These are phyloP conservation scores for Danio choprae DNA, from an alignment of 2,797 vertebrate species.

Conservation along the genomic window DNA sequence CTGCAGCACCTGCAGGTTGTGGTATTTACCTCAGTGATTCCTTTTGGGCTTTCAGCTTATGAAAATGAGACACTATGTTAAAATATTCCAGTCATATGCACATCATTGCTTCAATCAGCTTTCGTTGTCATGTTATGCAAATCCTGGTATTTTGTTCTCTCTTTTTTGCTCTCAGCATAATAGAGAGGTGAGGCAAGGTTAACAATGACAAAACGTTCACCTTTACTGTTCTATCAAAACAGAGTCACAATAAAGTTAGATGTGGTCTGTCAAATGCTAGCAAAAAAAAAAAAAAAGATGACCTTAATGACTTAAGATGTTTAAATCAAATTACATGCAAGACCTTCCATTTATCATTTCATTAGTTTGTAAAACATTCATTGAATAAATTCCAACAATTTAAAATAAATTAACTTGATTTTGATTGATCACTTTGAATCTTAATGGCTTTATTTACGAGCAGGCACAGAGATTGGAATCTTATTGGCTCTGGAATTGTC, in stretches of 20 bases:
- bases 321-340: background rate
- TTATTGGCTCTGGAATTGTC: too few species aligned
- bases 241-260: slow-evolving; percentile 37
- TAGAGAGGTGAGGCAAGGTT: slow-evolving; percentile 42
- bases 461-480: too few species aligned
- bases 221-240: slow-evolving; percentile 33
- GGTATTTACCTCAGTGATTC: slow-evolving; percentile 32
- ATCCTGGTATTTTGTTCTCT: slow-evolving; percentile 57
- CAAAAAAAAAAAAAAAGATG: background rate
- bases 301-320: background rate
- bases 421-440: too few species aligned
- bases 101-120: slow-evolving; percentile 52
- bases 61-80: slow-evolving; percentile 27
- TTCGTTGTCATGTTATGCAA: slow-evolving; percentile 58
- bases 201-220: slow-evolving; percentile 44
- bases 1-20: slow-evolving; percentile 5
- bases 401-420: background rate
- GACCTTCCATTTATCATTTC: background rate
- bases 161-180: slow-evolving; percentile 39
- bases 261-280: background rate
- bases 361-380: slow-evolving; percentile 1
- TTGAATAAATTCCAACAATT: background rate
- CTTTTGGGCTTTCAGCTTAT: slow-evolving; percentile 32
- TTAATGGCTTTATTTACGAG: too few species aligned
- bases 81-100: slow-evolving; percentile 46